Base-by-base conservation (phyloP, 2,888 invertebrate genomes). In the Tetanocera ferruginea region DNA sequence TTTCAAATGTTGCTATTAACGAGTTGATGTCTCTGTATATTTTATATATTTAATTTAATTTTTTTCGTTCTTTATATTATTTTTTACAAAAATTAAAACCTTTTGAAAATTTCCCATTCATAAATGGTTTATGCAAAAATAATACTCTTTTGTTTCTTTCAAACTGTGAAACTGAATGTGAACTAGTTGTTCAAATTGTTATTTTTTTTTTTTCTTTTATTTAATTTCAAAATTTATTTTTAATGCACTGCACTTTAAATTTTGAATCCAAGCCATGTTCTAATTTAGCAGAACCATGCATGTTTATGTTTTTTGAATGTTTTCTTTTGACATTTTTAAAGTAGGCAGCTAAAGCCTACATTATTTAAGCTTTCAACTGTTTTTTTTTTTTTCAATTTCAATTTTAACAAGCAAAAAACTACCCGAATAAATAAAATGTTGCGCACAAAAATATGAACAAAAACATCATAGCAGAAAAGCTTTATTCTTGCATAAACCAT, bases 401-500 rank as follows among this genome's bases (percentile, higher is more conserved):
- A 71, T 34, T 49, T 62, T 49, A 67, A 55, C 9, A 49, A 60
- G 19, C 9, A 69, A 57, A 55, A 17, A 71, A n/a, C n/a, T n/a
- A n/a, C n/a, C n/a, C n/a, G n/a, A n/a, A 49, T 52, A 31, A 5
- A 52, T 52, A 55, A 75, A 52, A 77, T 25, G 19, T 31, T 87
- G 87, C 88, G 87, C 84, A 84, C 85, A 79, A 84, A 81, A 81
- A 79, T 64, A 76, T 69, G 71, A 67, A 57, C 49, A 75, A 78
- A 79, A 55, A 70, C 64, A 49, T 69, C 64, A 19, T 73, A 17
- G 64, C 14, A 73, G 66, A 60, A 80, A 70, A 70, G 77, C 79
- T 82, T 79, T 83, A 83, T 85, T 86, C 85, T 88, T 88, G 88
- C 88, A 88, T 88, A 88, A 89, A 88, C 88, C 88, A 88, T 89